Percentiles rank a stretch among this genome's conserved stretches.
Evolutionary conservation across 2,888 invertebrate genomes (phyloP).

Genomic region (Hermodice carunculata): DNA sequence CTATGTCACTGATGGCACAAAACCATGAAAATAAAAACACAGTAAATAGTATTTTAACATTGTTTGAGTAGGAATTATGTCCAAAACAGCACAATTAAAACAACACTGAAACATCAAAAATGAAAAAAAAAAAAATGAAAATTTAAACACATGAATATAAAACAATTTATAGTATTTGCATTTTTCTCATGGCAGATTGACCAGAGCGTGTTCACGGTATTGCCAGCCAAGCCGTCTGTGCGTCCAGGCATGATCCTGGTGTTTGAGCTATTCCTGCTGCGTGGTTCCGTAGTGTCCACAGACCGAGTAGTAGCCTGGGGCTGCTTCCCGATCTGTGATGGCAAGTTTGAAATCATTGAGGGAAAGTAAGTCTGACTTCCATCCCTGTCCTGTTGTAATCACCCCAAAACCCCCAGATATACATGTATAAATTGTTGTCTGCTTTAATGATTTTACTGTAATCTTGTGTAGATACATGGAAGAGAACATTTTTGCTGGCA

Average conservation of each 20-base stretch:
- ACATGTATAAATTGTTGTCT: no score
- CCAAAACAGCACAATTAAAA: no score
- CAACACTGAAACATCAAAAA: neutral
- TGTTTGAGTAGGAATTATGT: no score
- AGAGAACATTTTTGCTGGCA: no score
- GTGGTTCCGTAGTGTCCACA: conserved; percentile 59
- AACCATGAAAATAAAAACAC: no score
- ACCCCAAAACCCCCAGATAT: no score
- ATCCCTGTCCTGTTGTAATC: no score
- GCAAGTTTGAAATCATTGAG: conserved; percentile 64
- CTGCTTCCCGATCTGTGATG: conserved; percentile 64
- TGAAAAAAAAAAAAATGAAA: neutral
- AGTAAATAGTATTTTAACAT: no score
- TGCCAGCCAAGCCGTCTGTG: conserved; percentile 60
- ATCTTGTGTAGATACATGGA: no score
- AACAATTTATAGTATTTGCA: neutral
- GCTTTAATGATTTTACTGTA: no score
- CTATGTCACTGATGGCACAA: no score
- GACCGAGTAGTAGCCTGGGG: conserved; percentile 67
- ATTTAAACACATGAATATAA: neutral
- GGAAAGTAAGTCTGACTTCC: conserved; percentile 68
- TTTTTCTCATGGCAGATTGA: conserved; percentile 49
- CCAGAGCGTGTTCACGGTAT: conserved; percentile 65
- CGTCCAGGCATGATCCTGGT: conserved; percentile 64
- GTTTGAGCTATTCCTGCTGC: conserved; percentile 64